Evolutionary conservation across 37 sponge, comb jelly and placozoan species (phyloP), one percentile per base, ranked within the genome.

Genomic region (Eunapius fragilis): DNA sequence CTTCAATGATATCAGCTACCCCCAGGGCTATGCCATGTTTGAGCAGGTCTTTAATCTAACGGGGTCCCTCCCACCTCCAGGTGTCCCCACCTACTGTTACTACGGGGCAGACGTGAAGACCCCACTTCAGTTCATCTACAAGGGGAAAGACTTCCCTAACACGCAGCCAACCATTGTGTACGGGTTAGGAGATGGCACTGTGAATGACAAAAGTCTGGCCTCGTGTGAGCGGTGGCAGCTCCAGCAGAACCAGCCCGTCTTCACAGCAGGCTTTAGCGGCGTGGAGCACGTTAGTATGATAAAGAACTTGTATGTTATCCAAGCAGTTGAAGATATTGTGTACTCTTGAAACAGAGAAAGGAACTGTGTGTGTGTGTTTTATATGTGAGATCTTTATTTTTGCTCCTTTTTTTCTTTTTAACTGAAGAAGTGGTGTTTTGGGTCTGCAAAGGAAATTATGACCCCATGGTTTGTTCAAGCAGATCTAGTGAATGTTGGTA

Each of bases 131-230:
- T 82, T 88, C 32, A 37, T 82, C 25, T 88, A 88, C 78, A 48
- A 70, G 0, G 12, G 28, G 37, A 83, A 68, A 0, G 72, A 88
- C 28, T 97, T 95, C 81, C 93, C 96, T 2, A 91, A 98, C 74
- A 81, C 36, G 12, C 74, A 88, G 75, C 98, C 98, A 0, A 74
- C 37, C 14, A 75, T 75, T 0, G 31, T 84, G 3, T 79, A 70
- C 26, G 90, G 96, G 0, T 79, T 90, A 58, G 99, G 99, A 0
- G 99, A 99, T 77, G 96, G 96, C 0, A 99, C 94, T 25, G 99
- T 99, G 38, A 95, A 92, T 74, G 47, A 88, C 19, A 67, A 47
- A 0, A 95, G 94, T 31, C 81, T 97, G 70, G 45, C 72, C 77
- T 87, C 89, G 3, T 99, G 99, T 58, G 45, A 79, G 41, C 47